Base-by-base conservation (phyloP, 2,113 vertebrate genomes). In the Antechinus stuartii region DNA sequence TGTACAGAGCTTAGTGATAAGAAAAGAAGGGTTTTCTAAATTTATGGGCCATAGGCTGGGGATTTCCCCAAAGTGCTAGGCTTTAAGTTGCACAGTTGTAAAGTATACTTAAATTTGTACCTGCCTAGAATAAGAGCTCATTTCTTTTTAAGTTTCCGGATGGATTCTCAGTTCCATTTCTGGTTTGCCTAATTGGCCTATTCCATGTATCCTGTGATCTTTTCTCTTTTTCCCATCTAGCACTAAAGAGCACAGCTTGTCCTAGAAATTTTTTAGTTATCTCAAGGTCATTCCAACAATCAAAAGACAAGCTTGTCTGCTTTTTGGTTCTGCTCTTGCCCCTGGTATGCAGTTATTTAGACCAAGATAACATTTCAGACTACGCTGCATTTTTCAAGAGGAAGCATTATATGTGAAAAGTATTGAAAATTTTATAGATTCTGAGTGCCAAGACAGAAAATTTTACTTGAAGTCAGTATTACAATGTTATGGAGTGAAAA, bases 201-300 rank as follows among this genome's bases (percentile, higher is more conserved):
- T 95, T 91, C 90, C 57, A 19, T 84, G 89, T 2, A 68, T 49
- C 54, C 5, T 5, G 92, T 94, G 92, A 14, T 90, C 94, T 97
- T 94, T 89, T 90, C 93, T 0, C 49, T 91, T 93, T 56, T 57
- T 57, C 92, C 56, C 89, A 2, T 93, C 54, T 68, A 92, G 56
- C 90, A 47, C 92, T 95, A 96, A 96, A 0, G 90, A 93, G 0
- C 95, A 95, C 92, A 96, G 96, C 96, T 98, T 94, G n/a, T 97
- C 97, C 91, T 93, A 95, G 91, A 91, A n/a, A 96, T 96, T 93
- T 97, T 96, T 97, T 61, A 49, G 55, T 98, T 98, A 94, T 98
- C 96, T 96, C 84, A 90, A 95, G 61, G 27, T 96, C 94, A 52
- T 95, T 52, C 96, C 91, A 94, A 93, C 54, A 96, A 93, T 90